Base-by-base conservation (phyloP, 92 coral and sea anemone species). In the Palythoa grandiflora region DNA sequence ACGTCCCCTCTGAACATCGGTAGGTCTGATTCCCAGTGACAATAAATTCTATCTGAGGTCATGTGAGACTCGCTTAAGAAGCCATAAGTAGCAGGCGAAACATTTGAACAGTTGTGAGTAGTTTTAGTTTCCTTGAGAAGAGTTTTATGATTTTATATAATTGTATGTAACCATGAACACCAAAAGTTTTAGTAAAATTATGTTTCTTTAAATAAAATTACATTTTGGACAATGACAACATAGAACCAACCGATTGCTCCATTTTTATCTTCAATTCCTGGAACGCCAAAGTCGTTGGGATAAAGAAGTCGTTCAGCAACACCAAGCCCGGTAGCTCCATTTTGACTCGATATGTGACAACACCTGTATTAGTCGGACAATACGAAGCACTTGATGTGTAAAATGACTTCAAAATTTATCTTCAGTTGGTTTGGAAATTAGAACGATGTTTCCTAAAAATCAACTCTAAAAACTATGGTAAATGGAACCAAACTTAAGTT, bases 201-300 rank as follows among this genome's bases (percentile, higher is more conserved):
- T 28, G 61, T 11, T 55, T 65, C 37, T 35, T 35, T 72, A 15
- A 5, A 9, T 75, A 19, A 66, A 73, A 14, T 15, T 2, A 14
- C 4, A 40, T n/a, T 47, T 60, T 9, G 17, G 36, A 11, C 14
- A 36, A 70, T 20, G 6, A 28, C 12, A 3, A 12, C 36, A 2
- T n/a, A 35, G 3, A 9, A 70, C 95, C 37, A 88, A 94, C 98
- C 93, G 88, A 79, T 20, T 92, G 89, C 68, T 95, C 98, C 83
- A 93, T 87, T 77, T 95, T 93, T 83, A 83, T 84, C 75, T 95
- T 95, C 48, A 95, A 91, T 57, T 95, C 85, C 73, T 93, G 91
- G 85, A 88, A 88, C 59, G 92, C 90, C 20, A 95, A 92, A 37
- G 96, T 84, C 3, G 94, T 89, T 12, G 89, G 88, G 19, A 87